Conservation (phyloP, 2,113 vertebrate genomes). For the Pteronura brasiliensis region DNA sequence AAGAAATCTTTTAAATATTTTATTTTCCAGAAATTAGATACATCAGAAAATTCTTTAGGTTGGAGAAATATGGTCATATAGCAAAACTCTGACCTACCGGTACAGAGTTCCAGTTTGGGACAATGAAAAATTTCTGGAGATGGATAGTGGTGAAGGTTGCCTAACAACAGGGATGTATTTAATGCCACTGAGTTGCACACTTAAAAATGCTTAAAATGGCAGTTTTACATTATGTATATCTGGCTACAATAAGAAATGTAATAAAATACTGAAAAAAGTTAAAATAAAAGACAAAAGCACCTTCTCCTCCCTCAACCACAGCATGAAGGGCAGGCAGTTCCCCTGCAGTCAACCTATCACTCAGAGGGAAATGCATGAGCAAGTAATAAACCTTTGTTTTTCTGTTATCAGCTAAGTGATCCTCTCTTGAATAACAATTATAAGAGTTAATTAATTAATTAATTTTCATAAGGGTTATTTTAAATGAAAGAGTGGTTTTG, state of each 20-base stretch:
- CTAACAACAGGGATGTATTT: background rate
- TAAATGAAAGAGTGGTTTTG: background rate
- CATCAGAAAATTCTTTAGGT: conserved; percentile 1
- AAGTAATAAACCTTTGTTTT: conserved; percentile 31
- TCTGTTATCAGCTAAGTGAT: background rate
- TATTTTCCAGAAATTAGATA: background rate
- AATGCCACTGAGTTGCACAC: background rate
- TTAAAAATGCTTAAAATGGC: background rate
- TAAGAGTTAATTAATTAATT: background rate
- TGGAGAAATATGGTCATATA: background rate
- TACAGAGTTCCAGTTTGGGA: background rate
- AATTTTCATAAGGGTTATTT: background rate
- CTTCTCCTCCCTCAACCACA: background rate
- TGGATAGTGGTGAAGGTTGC: background rate
- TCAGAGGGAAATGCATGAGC: background rate
- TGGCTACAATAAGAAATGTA: background rate
- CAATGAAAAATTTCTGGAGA: background rate
- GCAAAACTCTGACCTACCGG: background rate
- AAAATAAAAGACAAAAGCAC: background rate
- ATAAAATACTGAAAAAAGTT: background rate
- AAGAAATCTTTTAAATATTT: background rate
- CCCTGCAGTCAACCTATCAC: background rate
- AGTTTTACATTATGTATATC: background rate
- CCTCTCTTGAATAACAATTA: conserved; percentile 20
- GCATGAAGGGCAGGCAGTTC: background rate